These are phyloP conservation scores for Orchesella flavescens DNA, from an alignment of 2,888 invertebrate genomes.

Conservation along the genomic window DNA sequence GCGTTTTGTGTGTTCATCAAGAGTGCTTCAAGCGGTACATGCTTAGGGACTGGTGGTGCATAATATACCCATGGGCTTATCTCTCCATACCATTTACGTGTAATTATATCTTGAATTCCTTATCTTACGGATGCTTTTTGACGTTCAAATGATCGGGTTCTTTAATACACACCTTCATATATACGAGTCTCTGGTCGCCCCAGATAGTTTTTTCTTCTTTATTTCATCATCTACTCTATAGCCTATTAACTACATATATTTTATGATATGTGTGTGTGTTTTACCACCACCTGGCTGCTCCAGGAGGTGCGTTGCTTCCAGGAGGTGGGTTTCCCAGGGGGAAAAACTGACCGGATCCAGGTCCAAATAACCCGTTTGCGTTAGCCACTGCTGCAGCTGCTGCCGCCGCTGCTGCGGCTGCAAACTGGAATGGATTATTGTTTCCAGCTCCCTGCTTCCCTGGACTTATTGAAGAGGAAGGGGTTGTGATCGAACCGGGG, in stretches of 20 bases:
- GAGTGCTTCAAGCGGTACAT: slow-evolving; percentile 43
- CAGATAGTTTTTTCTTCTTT: too few relatives aligned
- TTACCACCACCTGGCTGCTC: slow-evolving; percentile 58
- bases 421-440: slow-evolving; percentile 47
- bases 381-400: slow-evolving; percentile 51
- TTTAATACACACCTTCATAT: too few relatives aligned
- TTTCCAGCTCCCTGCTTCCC: slow-evolving; percentile 10
- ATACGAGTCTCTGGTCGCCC: too few relatives aligned
- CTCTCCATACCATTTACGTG: too few relatives aligned
- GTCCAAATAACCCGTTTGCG: slow-evolving; percentile 38
- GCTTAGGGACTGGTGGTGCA: background rate
- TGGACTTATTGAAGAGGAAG: slow-evolving; percentile 50
- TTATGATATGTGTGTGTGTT: background rate
- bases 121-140: too few relatives aligned
- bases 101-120: too few relatives aligned
- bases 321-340: slow-evolving; percentile 21
- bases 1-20: background rate
- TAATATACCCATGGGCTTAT: too few relatives aligned
- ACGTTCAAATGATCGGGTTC: background rate
- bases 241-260: too few relatives aligned
- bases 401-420: slow-evolving; percentile 55
- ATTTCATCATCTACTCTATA: too few relatives aligned
- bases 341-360: slow-evolving; percentile 37
- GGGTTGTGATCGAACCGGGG: slow-evolving; percentile 35
- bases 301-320: background rate